Conservation (phyloP, 1,140 invertebrate species). For the Holcopasites calliopsidis region DNA sequence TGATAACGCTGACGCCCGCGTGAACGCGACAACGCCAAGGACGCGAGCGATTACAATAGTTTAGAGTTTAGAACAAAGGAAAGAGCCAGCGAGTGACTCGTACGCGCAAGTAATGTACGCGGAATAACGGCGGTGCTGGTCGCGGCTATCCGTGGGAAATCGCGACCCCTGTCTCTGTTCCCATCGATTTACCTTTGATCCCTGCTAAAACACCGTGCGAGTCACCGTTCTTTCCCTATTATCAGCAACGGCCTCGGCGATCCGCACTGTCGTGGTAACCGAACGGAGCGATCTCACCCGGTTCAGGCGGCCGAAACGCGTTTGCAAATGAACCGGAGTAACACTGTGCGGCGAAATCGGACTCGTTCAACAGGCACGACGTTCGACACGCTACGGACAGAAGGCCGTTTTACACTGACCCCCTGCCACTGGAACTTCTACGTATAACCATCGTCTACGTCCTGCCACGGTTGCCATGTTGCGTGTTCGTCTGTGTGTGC, state of each 20-base stretch:
- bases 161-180: background rate
- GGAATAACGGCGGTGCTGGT: background rate
- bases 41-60: no score
- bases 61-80: no score
- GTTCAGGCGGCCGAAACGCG: background rate
- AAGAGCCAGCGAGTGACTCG: no score
- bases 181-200: conserved; percentile 20
- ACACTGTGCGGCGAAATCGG: conserved; percentile 1
- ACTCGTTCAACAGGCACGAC: background rate
- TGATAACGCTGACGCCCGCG: no score
- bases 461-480: conserved; percentile 54
- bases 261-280: conserved; percentile 5
- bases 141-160: background rate
- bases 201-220: background rate
- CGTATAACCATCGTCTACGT: conserved; percentile 70
- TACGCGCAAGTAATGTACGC: background rate
- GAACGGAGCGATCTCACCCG: background rate
- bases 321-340: conserved; percentile 8
- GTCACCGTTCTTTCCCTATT: background rate
- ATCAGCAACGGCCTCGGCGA: background rate
- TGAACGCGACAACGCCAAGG: no score
- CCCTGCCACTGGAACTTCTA: conserved; percentile 70
- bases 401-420: conserved; percentile 77
- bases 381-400: conserved; percentile 67
- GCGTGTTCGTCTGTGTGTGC: conserved; percentile 35